Evolutionary conservation across 2,113 vertebrate genomes (phyloP).

Genomic region (Myxocyprinus asiaticus): DNA sequence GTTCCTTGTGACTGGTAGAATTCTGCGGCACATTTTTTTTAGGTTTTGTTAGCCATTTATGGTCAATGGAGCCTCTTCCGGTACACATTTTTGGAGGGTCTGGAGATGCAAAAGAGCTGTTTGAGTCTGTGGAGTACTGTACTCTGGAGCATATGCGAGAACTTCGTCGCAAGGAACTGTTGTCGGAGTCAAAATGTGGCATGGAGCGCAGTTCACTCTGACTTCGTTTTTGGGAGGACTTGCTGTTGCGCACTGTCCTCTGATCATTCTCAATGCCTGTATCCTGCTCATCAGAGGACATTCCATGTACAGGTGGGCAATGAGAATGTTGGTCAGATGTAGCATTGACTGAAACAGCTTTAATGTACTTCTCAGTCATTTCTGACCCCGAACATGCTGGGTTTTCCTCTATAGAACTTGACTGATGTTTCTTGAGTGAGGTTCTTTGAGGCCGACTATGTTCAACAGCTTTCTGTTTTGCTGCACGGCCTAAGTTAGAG

Average conservation of each 20-base stretch:
- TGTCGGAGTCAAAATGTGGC: not conserved
- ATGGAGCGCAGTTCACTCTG: not conserved
- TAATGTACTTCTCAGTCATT: not conserved
- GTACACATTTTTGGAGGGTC: constrained; percentile 8
- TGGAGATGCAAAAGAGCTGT: constrained; percentile 17
- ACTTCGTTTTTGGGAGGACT: constrained; percentile 6
- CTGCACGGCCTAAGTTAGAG: not conserved
- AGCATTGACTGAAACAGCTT: not conserved
- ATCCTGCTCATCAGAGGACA: constrained; percentile 6
- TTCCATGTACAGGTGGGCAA: not conserved
- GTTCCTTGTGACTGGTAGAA: not conserved
- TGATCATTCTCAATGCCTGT: too few species aligned
- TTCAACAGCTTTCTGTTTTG: not conserved
- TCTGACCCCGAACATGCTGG: not conserved
- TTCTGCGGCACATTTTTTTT: not conserved
- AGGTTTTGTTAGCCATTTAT: constrained; percentile 4
- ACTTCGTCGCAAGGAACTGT: constrained; percentile 5
- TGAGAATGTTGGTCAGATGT: not conserved
- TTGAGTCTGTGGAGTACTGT: constrained; percentile 12
- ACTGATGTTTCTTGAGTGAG: constrained; percentile 29
- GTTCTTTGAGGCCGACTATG: constrained; percentile 16
- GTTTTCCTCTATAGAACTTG: constrained; percentile 19
- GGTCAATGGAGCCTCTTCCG: not conserved
- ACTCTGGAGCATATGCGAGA: constrained; percentile 18
- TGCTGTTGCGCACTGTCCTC: not conserved